Evolutionary conservation across 2,888 invertebrate genomes (phyloP), one percentile per base, ranked within the genome.

Genomic region (Himalopsyche kuldschensis): DNA sequence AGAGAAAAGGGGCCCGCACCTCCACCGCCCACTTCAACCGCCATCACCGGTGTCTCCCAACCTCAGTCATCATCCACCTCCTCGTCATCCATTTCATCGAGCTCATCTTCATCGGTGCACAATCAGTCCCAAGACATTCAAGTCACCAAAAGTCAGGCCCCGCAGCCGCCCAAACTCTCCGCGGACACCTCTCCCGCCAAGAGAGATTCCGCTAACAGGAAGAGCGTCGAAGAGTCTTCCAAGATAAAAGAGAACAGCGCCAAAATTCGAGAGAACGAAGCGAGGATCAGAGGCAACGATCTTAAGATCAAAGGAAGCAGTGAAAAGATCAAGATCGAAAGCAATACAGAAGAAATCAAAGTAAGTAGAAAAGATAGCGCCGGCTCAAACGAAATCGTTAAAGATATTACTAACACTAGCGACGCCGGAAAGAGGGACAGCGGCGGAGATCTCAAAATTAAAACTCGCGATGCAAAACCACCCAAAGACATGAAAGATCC

Each of bases 31-130:
- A 41, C 41, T 41, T 41, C 41, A 41, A 47, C 80, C 82, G 55
- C 63, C 47, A 48, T 84, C 8, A 46, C 87, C 88, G 35, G 87
- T 88, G 75, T 88, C 88, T 27, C 88, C 88, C 76, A 85, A 87
- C 84, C 85, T 87, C 88, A 86, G 89, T 88, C 85, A 83, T 46
- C 86, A 83, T 76, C 87, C 84, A 78, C 85, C 84, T 35, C 85
- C 89, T 82, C 88, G 88, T 85, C 89, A 88, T 35, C 55, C 55
- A 55, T 55, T 89, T 90, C 78, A 90, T 90, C 81, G 90, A 90
- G 80, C 90, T 90, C 90, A 90, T 90, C 79, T 20, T 55, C 55
- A 55, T 55, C 55, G 6, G 55, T 55, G 15, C 55, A 55, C 55
- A 55, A 55, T 20, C 55, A 55, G n/a, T 55, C 55, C 24, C 55